phyloP scores from a whole-genome alignment of 2,888 invertebrate genomes.

The Synergus gifuensis region DNA sequence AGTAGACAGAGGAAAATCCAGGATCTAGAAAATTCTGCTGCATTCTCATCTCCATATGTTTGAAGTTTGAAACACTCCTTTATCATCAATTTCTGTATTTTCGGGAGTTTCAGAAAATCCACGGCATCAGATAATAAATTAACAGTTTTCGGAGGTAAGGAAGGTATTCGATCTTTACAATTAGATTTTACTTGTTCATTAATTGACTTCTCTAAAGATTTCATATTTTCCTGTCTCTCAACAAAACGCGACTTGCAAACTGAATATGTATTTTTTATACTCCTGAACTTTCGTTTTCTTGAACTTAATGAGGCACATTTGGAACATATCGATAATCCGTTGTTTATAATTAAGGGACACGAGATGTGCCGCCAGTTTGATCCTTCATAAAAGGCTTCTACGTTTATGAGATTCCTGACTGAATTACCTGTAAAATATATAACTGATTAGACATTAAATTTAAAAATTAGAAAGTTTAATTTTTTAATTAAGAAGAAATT shows the following conservation, averaged over 20 bases:
- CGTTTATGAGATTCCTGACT: slow-evolving; percentile 52
- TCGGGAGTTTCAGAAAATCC: slow-evolving; percentile 61
- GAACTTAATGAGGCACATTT: slow-evolving; percentile 63
- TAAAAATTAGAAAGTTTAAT: neutral
- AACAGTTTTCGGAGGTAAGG: slow-evolving; percentile 25
- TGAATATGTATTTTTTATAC: slow-evolving; percentile 13
- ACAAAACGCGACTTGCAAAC: slow-evolving; percentile 31
- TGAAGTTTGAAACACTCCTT: slow-evolving; percentile 62
- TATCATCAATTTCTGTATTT: slow-evolving; percentile 67
- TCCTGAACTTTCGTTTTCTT: neutral
- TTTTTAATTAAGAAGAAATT: neutral
- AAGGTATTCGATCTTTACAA: neutral
- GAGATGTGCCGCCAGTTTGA: slow-evolving; percentile 69
- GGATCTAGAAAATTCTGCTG: slow-evolving; percentile 62
- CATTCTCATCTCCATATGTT: slow-evolving; percentile 51
- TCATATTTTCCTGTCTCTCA: neutral
- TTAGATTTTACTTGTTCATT: neutral
- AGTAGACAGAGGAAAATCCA: slow-evolving; percentile 67
- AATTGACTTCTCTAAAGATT: slow-evolving; percentile 6
- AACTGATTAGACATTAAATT: neutral
- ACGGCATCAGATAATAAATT: slow-evolving; percentile 50
- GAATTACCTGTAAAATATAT: slow-evolving; percentile 51
- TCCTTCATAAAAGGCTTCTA: slow-evolving; percentile 66
- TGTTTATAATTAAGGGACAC: slow-evolving; percentile 69
- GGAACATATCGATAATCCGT: slow-evolving; percentile 65